phyloP scores from a whole-genome alignment of 2,113 vertebrate species.

The Apaloderma vittatum region DNA sequence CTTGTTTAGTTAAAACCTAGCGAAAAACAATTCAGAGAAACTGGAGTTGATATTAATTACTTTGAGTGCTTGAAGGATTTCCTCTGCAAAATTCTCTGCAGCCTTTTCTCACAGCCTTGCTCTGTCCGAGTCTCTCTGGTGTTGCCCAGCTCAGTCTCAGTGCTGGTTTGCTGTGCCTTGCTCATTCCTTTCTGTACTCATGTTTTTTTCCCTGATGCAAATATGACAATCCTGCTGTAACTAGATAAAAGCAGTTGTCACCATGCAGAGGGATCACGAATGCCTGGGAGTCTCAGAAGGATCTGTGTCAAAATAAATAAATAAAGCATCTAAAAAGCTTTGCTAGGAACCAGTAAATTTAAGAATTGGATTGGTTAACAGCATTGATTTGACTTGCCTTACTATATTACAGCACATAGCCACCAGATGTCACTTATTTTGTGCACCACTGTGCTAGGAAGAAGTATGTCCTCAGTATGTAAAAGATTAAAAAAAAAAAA shows the following conservation, averaged over 20 bases:
- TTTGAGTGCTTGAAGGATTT: neutral
- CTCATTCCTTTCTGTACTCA: neutral
- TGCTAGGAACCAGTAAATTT: neutral
- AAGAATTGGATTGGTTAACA: neutral
- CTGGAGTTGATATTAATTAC: neutral
- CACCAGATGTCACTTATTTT: constrained; percentile 42
- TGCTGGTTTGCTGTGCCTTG: neutral
- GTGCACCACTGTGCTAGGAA: neutral
- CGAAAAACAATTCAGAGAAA: neutral
- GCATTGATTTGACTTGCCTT: neutral
- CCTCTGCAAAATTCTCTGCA: neutral
- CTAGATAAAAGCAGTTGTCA: neutral
- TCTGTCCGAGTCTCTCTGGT: neutral
- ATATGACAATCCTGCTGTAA: neutral
- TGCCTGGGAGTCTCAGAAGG: neutral
- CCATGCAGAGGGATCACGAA: neutral
- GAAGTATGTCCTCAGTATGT: neutral
- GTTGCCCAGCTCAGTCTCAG: neutral
- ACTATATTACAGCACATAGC: neutral
- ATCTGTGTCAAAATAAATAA: neutral
- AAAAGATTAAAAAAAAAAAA: neutral
- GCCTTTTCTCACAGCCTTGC: neutral
- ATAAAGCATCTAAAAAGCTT: neutral
- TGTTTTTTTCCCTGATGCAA: neutral
- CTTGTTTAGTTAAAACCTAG: neutral